These are phyloP conservation scores for Hoplodrina ambigua DNA, from an alignment of 2,888 invertebrate genomes.

Conservation along the genomic window DNA sequence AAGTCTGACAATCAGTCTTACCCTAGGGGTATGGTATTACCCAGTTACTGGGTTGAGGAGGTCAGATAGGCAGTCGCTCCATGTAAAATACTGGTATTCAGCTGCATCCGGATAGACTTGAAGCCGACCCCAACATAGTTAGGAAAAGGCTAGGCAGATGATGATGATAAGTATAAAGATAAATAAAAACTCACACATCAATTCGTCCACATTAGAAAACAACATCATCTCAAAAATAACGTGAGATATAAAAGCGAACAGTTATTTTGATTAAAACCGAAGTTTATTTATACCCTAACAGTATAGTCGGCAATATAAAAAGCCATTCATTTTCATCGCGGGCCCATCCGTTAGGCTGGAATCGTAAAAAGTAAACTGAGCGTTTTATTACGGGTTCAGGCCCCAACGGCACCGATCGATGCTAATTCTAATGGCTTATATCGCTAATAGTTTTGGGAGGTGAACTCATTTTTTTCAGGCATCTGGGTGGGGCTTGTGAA, in stretches of 20 bases:
- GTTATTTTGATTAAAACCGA: slow-evolving; percentile 64
- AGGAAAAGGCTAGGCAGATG: no score
- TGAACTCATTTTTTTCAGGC: not conserved
- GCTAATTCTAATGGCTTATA: slow-evolving; percentile 58
- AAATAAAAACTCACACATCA: not conserved
- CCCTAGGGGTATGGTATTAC: no score
- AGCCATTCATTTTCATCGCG: slow-evolving; percentile 64
- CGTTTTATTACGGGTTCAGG: slow-evolving; percentile 67
- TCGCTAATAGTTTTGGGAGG: slow-evolving; percentile 46
- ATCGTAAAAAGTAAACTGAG: slow-evolving; percentile 69
- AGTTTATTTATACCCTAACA: slow-evolving; percentile 58
- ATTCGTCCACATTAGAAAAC: slow-evolving; percentile 7
- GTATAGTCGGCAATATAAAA: slow-evolving; percentile 67
- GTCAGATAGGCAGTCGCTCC: no score
- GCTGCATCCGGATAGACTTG: no score
- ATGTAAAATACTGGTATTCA: no score
- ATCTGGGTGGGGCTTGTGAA: not conserved
- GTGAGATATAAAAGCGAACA: slow-evolving; percentile 47
- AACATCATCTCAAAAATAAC: slow-evolving; percentile 45
- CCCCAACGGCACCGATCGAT: slow-evolving; percentile 46
- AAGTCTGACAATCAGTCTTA: no score
- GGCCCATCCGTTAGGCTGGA: slow-evolving; percentile 61
- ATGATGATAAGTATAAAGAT: no score
- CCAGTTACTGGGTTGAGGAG: no score
- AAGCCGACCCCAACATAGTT: no score